A percentile compares a stretch with the other conserved stretches of the same genome.
Conservation (phyloP, 2,888 invertebrate genomes). For the Dione juno region DNA sequence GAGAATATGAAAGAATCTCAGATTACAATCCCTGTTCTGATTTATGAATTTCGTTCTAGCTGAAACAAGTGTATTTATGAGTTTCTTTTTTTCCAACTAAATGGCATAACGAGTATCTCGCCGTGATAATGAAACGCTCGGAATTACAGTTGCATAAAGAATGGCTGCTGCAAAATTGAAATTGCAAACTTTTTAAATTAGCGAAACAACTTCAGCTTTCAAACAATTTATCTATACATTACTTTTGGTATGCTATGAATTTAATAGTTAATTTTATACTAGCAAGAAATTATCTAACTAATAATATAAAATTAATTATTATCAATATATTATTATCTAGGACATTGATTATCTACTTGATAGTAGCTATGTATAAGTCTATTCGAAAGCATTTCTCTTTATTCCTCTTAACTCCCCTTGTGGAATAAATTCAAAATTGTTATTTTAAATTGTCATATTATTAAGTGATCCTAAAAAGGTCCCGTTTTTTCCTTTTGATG, state of each 20-base stretch:
- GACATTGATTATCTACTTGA: too few relatives aligned
- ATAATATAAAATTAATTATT: too few relatives aligned
- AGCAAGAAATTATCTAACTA: too few relatives aligned
- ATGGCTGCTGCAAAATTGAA: constrained; percentile 66
- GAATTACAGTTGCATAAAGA: constrained; percentile 60
- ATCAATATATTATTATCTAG: too few relatives aligned
- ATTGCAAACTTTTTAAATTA: constrained; percentile 68
- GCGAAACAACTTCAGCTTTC: constrained; percentile 30
- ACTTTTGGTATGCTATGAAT: constrained; percentile 17
- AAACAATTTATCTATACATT: constrained; percentile 17
- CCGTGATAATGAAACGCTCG: constrained; percentile 64
- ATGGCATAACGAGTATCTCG: constrained; percentile 72
- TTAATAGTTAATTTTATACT: too few relatives aligned
- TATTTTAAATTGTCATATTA: too few relatives aligned
- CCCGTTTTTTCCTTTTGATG: too few relatives aligned
- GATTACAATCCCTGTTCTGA: constrained; percentile 64
- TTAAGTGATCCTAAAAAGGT: too few relatives aligned
- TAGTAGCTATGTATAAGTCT: too few relatives aligned
- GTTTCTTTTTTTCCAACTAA: constrained; percentile 63
- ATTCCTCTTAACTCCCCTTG: too few relatives aligned
- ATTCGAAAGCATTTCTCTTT: too few relatives aligned
- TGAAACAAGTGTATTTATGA: constrained; percentile 64
- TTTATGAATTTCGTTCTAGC: constrained; percentile 75
- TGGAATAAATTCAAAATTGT: too few relatives aligned
- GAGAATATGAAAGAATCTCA: constrained; percentile 62